Conservation (phyloP, 2,888 invertebrate genomes). For the Asteroscopus sphinx region DNA sequence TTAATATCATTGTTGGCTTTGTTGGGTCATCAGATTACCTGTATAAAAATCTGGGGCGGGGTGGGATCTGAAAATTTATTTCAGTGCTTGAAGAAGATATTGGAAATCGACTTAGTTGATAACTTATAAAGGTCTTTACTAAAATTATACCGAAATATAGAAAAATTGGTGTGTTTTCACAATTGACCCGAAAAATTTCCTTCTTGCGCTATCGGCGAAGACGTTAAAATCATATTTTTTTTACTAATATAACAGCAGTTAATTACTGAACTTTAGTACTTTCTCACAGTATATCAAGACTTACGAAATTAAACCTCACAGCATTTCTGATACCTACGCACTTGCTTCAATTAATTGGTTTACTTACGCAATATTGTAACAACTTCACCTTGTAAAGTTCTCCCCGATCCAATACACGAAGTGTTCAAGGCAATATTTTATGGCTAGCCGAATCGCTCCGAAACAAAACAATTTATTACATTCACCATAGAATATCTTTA, state of each 20-base stretch:
- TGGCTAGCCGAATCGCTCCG: slow-evolving; percentile 26
- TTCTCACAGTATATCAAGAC: slow-evolving; percentile 22
- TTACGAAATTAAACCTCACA: slow-evolving; percentile 27
- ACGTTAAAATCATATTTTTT: too few relatives aligned
- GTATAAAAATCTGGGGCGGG: too few relatives aligned
- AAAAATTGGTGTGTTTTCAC: too few relatives aligned
- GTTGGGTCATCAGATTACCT: too few relatives aligned
- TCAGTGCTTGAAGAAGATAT: background rate
- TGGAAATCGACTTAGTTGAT: background rate
- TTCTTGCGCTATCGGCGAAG: too few relatives aligned
- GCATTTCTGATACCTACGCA: slow-evolving; percentile 38
- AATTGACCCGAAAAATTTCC: too few relatives aligned
- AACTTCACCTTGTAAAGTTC: slow-evolving; percentile 45
- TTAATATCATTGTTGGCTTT: too few relatives aligned
- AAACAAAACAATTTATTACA: slow-evolving; percentile 36
- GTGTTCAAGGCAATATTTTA: slow-evolving; percentile 52
- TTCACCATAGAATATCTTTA: slow-evolving; percentile 30
- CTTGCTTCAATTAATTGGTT: slow-evolving; percentile 40
- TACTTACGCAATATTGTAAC: slow-evolving; percentile 47
- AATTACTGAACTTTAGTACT: slow-evolving; percentile 16
- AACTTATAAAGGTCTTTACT: background rate
- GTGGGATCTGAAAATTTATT: background rate
- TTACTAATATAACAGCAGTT: background rate
- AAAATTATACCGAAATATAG: too few relatives aligned
- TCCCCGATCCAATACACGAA: slow-evolving; percentile 42